A percentile compares a stretch with the other conserved stretches of the same genome.
Conservation (phyloP, 2,797 vertebrate species). For the Orestias chungarensis region DNA sequence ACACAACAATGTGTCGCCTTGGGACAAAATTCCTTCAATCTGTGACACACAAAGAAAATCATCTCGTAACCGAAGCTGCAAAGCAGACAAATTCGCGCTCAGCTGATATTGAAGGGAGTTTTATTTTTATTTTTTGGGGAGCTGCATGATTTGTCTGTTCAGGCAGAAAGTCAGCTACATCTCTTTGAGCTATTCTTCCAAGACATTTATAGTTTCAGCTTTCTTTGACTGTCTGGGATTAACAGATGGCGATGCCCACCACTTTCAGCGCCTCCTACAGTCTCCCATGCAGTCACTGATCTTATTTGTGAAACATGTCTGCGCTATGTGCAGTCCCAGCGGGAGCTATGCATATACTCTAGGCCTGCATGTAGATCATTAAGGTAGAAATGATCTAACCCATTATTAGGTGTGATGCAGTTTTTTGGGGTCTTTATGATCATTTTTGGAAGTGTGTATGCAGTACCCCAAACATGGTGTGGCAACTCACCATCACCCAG, state of each 20-base stretch:
- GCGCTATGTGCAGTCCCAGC: conserved; percentile 31
- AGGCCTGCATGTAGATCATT: conserved; percentile 21
- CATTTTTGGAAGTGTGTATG: conserved; percentile 20
- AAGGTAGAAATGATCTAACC: conserved; percentile 33
- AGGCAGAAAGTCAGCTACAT: conserved; percentile 18
- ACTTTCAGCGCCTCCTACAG: conserved; percentile 5
- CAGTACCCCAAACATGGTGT: conserved; percentile 45
- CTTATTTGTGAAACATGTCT: conserved; percentile 45
- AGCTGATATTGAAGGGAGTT: conserved; percentile 27
- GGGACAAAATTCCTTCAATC: conserved; percentile 62
- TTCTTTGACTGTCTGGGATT: conserved; percentile 44
- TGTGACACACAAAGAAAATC: conserved; percentile 46
- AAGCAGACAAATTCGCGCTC: conserved; percentile 35
- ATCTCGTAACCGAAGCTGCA: conserved; percentile 25
- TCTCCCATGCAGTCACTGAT: conserved; percentile 26
- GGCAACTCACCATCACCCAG: conserved; percentile 48
- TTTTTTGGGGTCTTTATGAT: conserved; percentile 8
- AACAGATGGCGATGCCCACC: conserved; percentile 67
- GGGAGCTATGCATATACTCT: conserved; percentile 22
- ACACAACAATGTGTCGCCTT: conserved; percentile 61
- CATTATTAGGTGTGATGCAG: conserved; percentile 25
- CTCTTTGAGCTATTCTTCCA: conserved; percentile 33
- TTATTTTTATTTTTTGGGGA: conserved; percentile 11
- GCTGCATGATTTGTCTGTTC: conserved; percentile 11
- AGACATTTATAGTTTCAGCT: conserved; percentile 46